Percentiles rank a stretch among this genome's conserved stretches.
These are phyloP conservation scores for Murina feae DNA, from an alignment of 2,113 vertebrate genomes.

Conservation along the genomic window DNA sequence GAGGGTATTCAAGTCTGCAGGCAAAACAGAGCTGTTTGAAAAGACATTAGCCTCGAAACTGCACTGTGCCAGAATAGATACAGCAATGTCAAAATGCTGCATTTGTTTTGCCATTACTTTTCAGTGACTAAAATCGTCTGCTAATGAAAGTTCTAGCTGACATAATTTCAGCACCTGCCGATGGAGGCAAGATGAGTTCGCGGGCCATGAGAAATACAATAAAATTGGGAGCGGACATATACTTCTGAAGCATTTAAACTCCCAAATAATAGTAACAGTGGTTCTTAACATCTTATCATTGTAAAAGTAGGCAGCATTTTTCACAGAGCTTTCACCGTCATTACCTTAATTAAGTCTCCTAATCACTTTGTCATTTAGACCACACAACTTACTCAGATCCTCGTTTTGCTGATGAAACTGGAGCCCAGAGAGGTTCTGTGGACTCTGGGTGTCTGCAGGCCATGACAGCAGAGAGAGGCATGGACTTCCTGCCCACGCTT, in stretches of 20 bases:
- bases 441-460: not conserved
- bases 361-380: not conserved
- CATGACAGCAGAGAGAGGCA: accelerated
- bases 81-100: conserved; percentile 33
- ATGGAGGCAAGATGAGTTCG: not conserved
- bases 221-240: not conserved
- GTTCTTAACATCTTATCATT: not conserved
- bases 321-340: not conserved
- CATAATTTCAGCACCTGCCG: conserved; percentile 41
- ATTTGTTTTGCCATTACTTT: conserved; percentile 65
- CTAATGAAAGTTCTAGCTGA: conserved; percentile 65
- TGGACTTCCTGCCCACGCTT: not conserved
- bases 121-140: conserved; percentile 41
- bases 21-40: conserved; percentile 75
- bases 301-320: not conserved
- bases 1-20: conserved; percentile 71
- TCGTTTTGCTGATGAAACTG: not conserved
- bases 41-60: conserved; percentile 66
- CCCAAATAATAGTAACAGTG: not conserved
- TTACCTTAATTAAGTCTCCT: not conserved
- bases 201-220: not conserved
- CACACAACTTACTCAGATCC: not conserved
- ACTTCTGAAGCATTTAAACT: not conserved
- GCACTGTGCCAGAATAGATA: conserved; percentile 10
- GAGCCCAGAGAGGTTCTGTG: accelerated